Percentiles rank a stretch among this genome's conserved stretches.
Evolutionary conservation across 2,113 vertebrate species (phyloP).

Genomic region (Scalopus aquaticus): DNA sequence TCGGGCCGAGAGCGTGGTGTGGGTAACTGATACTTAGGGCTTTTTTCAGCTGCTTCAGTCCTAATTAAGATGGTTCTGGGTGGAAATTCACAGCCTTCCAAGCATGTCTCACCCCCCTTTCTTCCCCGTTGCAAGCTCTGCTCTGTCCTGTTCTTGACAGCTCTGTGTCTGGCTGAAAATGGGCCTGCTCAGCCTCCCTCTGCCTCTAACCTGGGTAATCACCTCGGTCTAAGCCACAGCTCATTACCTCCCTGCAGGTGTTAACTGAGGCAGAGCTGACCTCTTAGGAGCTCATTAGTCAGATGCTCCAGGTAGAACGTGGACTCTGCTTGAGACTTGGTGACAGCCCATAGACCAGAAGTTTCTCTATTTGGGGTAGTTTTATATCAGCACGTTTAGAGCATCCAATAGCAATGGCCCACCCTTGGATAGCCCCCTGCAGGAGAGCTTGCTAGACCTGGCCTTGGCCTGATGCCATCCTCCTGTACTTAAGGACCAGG

Average conservation of each 20-base stretch:
- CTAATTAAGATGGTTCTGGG: not conserved
- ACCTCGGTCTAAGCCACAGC: not conserved
- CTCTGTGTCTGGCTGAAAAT: not conserved
- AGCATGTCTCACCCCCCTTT: not conserved
- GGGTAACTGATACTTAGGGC: rapidly evolving
- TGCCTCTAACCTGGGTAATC: conserved; percentile 19
- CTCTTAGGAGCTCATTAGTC: conserved; percentile 55
- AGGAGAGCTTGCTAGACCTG: not conserved
- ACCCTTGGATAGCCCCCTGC: not conserved
- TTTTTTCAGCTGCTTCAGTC: not conserved
- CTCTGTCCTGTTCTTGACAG: not conserved
- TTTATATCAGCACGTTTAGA: not conserved
- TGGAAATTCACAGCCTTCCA: conserved; percentile 15
- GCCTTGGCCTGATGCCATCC: not conserved
- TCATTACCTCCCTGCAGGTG: conserved; percentile 29
- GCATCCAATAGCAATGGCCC: not conserved
- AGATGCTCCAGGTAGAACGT: not conserved
- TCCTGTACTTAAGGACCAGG: not conserved
- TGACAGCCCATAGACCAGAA: rapidly evolving
- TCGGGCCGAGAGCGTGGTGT: not conserved
- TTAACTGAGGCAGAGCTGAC: not conserved
- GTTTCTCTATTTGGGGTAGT: not conserved
- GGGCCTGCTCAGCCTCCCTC: not conserved
- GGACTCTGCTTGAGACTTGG: not conserved
- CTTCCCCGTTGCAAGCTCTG: rapidly evolving